Evolutionary conservation across 2,797 vertebrate species (phyloP).

Genomic region (Darevskia mixta): DNA sequence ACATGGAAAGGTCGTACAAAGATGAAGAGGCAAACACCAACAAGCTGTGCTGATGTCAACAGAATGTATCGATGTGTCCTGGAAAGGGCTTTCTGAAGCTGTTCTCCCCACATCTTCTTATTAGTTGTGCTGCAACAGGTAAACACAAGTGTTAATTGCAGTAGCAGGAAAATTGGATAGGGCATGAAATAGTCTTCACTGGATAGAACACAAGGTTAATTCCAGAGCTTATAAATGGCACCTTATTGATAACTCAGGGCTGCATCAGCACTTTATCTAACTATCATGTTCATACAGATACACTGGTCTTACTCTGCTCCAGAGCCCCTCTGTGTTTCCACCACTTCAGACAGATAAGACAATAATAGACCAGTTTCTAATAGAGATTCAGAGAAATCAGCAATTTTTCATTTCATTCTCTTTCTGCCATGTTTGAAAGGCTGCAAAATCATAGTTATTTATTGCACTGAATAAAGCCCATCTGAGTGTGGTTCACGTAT

Average conservation of each 20-base stretch:
- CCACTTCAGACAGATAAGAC: neutral
- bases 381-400: slow-evolving; percentile 16
- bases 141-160: neutral
- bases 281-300: neutral
- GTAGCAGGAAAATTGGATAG: neutral
- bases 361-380: slow-evolving; percentile 17
- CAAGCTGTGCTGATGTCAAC: slow-evolving; percentile 83
- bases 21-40: slow-evolving; percentile 85
- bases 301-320: neutral
- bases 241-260: neutral
- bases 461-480: neutral
- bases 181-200: neutral
- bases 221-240: neutral
- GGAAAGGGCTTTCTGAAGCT: slow-evolving; percentile 85
- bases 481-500: neutral
- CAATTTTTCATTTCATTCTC: neutral
- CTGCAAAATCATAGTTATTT: slow-evolving; percentile 8
- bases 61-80: slow-evolving; percentile 83
- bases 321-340: neutral
- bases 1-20: slow-evolving; percentile 83
- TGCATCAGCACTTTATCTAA: neutral
- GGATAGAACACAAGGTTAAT: neutral
- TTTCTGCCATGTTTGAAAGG: slow-evolving; percentile 29
- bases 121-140: slow-evolving; percentile 82
- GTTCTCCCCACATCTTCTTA: slow-evolving; percentile 85